Conservation (phyloP, 2,888 invertebrate species). For the Trisateles emortualis region DNA sequence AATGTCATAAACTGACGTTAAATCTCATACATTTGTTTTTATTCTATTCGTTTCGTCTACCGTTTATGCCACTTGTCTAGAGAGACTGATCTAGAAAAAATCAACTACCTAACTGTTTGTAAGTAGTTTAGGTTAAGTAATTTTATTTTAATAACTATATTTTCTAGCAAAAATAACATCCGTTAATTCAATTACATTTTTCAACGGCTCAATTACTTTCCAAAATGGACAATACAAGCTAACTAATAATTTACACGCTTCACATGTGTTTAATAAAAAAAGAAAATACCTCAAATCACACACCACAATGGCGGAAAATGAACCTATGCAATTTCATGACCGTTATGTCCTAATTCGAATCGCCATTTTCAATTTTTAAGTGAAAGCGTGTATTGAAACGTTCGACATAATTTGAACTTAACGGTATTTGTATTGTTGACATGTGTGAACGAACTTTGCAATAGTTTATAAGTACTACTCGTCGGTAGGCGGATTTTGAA, state of each 20-base stretch:
- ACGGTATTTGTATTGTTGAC: conserved; percentile 46
- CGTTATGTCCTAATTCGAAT: conserved; percentile 45
- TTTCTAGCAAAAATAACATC: background rate
- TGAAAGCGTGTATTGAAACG: conserved; percentile 55
- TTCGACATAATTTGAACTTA: conserved; percentile 39
- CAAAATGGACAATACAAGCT: background rate
- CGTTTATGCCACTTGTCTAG: no score
- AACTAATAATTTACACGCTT: conserved; percentile 6
- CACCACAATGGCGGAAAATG: conserved; percentile 35
- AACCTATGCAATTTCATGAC: conserved; percentile 36
- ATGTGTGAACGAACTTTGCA: conserved; percentile 49
- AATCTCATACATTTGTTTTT: no score
- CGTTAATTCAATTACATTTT: background rate
- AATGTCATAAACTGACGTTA: no score
- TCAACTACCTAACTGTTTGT: no score
- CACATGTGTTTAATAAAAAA: conserved; percentile 3
- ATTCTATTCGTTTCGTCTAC: no score
- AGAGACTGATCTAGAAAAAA: no score
- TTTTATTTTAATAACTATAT: background rate
- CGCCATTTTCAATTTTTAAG: conserved; percentile 46
- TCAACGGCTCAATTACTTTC: background rate
- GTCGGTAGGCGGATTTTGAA: background rate
- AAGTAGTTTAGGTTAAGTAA: no score
- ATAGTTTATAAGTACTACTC: conserved; percentile 21
- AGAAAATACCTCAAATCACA: conserved; percentile 38